Evolutionary conservation across 1,140 invertebrate species (phyloP).

Genomic region (Steinernema khuongi): DNA sequence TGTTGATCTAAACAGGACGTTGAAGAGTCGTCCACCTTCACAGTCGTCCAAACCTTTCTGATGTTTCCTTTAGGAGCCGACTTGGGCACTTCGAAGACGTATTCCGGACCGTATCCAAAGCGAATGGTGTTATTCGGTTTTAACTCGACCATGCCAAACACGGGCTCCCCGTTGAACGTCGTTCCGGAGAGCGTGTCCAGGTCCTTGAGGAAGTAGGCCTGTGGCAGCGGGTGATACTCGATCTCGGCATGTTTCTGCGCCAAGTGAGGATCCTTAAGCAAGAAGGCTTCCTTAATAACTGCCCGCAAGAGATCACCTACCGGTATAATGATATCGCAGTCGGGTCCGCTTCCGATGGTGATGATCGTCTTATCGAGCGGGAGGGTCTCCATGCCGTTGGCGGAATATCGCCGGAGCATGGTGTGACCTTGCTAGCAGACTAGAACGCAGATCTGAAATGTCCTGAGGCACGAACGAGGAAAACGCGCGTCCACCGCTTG

Average conservation of each 20-base stretch:
- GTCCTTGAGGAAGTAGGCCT: constrained; percentile 1
- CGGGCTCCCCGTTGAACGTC: not conserved
- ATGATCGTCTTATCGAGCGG: not conserved
- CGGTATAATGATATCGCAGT: not conserved
- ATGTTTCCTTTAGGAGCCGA: not conserved
- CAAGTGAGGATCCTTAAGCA: not conserved
- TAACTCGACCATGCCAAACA: constrained; percentile 15
- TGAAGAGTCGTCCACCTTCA: not conserved
- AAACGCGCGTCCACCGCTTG: not conserved
- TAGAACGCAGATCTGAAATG: not conserved
- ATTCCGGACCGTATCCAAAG: constrained; percentile 16
- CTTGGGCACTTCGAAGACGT: constrained; percentile 9
- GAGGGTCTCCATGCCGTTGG: not conserved
- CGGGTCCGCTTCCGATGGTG: not conserved
- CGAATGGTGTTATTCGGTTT: constrained; percentile 5
- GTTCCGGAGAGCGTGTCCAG: constrained; percentile 11
- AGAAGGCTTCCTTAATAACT: not conserved
- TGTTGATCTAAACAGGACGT: not conserved
- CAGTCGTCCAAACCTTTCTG: not conserved
- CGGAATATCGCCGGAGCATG: constrained; percentile 4
- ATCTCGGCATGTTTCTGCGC: constrained; percentile 8
- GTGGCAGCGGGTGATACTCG: constrained; percentile 6
- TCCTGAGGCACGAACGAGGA: not conserved
- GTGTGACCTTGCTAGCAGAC: not conserved
- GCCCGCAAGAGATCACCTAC: not conserved